Conservation (phyloP, 2,113 vertebrate species). For the Podarcis muralis region DNA sequence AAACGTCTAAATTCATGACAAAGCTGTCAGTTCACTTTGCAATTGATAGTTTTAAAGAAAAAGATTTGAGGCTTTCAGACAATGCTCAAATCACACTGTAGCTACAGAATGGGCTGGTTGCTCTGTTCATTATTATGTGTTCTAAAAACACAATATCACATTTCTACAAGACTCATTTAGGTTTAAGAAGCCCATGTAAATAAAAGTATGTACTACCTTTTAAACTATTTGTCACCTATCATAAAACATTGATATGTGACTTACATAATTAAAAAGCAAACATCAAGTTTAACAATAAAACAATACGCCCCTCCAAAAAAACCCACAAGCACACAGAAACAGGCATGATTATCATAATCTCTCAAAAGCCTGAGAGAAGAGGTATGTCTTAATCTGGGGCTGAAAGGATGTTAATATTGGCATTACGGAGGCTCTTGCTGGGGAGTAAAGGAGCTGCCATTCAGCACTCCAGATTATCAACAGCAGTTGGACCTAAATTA, state of each 20-base stretch:
- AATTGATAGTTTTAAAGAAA: background rate
- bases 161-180: constrained; percentile 31
- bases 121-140: constrained; percentile 1
- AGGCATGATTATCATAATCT: background rate
- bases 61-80: background rate
- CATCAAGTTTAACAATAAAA: too few species aligned
- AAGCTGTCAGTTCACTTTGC: background rate
- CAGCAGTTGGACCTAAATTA: too few species aligned
- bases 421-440: too few species aligned
- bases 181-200: background rate
- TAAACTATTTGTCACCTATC: too few species aligned
- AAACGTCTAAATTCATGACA: background rate
- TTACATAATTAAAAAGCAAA: too few species aligned
- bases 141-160: background rate
- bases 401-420: too few species aligned
- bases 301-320: too few species aligned
- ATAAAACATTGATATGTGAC: too few species aligned
- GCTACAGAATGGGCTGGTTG: background rate
- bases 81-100: constrained; percentile 17
- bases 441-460: background rate
- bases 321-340: background rate
- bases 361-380: too few species aligned
- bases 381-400: too few species aligned
- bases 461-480: background rate
- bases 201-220: background rate